phyloP scores from a whole-genome alignment of 2,113 vertebrate species.

The Otocyon megalotis region DNA sequence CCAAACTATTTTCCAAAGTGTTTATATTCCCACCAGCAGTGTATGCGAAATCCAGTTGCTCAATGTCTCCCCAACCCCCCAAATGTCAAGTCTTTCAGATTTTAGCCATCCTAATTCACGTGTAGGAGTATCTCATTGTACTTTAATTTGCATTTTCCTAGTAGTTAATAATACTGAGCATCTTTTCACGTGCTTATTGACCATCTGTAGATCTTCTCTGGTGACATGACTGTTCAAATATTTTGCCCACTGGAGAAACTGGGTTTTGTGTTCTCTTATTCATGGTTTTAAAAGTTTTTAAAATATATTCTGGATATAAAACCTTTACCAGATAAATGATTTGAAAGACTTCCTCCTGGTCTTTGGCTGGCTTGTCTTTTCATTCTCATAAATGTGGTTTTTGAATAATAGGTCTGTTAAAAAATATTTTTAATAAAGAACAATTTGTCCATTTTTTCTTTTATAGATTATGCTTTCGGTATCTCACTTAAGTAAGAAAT shows the following conservation, averaged over 20 bases:
- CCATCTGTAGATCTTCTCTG: neutral
- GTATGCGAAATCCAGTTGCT: neutral
- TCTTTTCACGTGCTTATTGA: neutral
- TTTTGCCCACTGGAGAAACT: neutral
- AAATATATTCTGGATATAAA: neutral
- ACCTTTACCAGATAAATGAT: neutral
- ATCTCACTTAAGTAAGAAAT: neutral
- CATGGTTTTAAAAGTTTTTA: neutral
- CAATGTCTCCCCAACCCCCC: neutral
- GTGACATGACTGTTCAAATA: neutral
- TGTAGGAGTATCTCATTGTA: neutral
- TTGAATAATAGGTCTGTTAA: neutral
- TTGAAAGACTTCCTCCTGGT: neutral
- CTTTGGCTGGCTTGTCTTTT: neutral
- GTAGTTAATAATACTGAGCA: neutral
- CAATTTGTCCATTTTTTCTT: slow-evolving; percentile 16
- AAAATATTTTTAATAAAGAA: neutral
- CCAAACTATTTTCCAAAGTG: neutral
- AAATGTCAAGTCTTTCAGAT: neutral
- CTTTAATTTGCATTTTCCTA: neutral
- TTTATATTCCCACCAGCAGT: neutral
- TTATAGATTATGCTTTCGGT: neutral
- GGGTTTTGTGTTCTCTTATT: neutral
- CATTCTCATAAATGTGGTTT: neutral
- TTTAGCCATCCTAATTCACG: neutral